phyloP scores from a whole-genome alignment of 1,140 invertebrate genomes.

The Armadillidium nasatum region DNA sequence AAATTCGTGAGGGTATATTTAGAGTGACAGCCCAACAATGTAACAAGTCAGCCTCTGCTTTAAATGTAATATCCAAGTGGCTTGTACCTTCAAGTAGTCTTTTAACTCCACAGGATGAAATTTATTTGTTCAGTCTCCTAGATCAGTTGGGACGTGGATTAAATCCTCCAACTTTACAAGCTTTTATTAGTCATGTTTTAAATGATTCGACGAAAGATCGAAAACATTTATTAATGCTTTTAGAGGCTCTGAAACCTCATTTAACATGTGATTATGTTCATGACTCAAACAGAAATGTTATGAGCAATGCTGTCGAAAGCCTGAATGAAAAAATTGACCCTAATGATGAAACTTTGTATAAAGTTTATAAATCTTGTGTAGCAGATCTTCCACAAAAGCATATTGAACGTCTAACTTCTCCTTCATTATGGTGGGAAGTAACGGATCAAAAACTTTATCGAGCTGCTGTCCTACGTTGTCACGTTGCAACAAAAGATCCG shows the following conservation, averaged over 20 bases:
- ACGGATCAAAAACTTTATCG: slow-evolving; percentile 55
- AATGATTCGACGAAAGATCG: slow-evolving; percentile 30
- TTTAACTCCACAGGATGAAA: slow-evolving; percentile 37
- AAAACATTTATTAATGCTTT: slow-evolving; percentile 32
- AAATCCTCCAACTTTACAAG: slow-evolving; percentile 34
- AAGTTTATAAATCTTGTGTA: slow-evolving; percentile 54
- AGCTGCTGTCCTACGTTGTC: slow-evolving; percentile 55
- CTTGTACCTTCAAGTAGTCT: slow-evolving; percentile 28
- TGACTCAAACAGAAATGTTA: slow-evolving; percentile 54
- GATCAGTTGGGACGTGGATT: slow-evolving; percentile 43
- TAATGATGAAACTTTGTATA: slow-evolving; percentile 55
- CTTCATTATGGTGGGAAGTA: slow-evolving; percentile 60
- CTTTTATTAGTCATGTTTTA: slow-evolving; percentile 38
- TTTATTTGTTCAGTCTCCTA: slow-evolving; percentile 35
- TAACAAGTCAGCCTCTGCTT: slow-evolving; percentile 57
- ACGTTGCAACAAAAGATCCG: slow-evolving; percentile 51
- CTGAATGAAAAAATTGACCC: slow-evolving; percentile 52
- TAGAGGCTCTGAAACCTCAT: slow-evolving; percentile 44
- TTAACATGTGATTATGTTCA: slow-evolving; percentile 54
- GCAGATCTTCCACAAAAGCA: slow-evolving; percentile 55
- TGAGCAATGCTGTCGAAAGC: slow-evolving; percentile 53
- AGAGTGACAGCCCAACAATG: slow-evolving; percentile 60
- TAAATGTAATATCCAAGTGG: slow-evolving; percentile 46
- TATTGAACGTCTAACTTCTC: slow-evolving; percentile 60
- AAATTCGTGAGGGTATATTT: slow-evolving; percentile 54